These are phyloP conservation scores for Heterotilapia buettikoferi DNA, from an alignment of 2,113 vertebrate genomes.

Conservation along the genomic window DNA sequence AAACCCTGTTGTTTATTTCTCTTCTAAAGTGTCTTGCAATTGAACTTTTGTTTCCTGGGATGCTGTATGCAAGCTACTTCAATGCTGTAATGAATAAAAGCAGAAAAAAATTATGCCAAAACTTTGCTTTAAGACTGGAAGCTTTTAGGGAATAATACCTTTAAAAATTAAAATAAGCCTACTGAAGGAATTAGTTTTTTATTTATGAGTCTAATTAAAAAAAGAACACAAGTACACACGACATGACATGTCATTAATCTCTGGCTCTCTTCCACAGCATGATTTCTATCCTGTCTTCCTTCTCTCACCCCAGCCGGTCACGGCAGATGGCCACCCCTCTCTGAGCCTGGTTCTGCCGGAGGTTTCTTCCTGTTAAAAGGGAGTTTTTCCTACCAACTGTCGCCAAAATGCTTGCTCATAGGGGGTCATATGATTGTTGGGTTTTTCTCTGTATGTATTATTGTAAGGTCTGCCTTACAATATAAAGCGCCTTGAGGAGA, in stretches of 20 bases:
- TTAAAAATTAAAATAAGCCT: neutral
- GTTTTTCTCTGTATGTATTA: neutral
- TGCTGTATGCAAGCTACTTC: neutral
- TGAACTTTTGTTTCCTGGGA: neutral
- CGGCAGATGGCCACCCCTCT: fast-evolving
- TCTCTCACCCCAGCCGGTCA: neutral
- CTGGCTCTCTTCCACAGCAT: neutral
- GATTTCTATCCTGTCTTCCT: neutral
- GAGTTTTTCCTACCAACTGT: neutral
- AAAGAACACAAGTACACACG: neutral
- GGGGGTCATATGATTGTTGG: neutral
- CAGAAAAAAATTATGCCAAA: neutral
- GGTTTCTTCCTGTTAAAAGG: neutral
- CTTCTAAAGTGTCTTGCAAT: neutral
- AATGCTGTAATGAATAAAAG: neutral
- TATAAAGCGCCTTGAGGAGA: neutral
- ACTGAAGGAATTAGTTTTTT: neutral
- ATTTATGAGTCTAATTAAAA: neutral
- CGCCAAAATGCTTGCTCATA: neutral
- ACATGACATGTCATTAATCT: neutral
- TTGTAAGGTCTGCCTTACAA: neutral
- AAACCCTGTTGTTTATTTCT: neutral
- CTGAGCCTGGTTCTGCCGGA: neutral
- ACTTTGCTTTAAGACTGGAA: neutral
- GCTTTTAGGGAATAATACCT: neutral